Evolutionary conservation across 2,797 vertebrate species (phyloP).

Genomic region (Betta splendens): DNA sequence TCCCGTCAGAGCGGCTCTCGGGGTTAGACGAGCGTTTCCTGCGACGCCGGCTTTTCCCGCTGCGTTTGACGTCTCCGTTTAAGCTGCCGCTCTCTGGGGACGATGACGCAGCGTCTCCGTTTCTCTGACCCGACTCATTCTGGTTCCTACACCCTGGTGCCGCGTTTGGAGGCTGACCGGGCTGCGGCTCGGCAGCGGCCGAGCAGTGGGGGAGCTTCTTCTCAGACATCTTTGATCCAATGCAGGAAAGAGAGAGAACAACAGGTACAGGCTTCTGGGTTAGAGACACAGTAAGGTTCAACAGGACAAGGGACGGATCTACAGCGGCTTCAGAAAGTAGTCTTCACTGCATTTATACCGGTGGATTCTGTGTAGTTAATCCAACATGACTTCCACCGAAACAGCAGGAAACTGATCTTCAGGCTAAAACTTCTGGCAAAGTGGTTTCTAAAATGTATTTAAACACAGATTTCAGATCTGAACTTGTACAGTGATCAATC

Average conservation of each 20-base stretch:
- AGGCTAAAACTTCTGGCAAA: too few species aligned
- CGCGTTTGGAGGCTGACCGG: conserved; percentile 40
- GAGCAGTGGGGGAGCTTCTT: conserved; percentile 64
- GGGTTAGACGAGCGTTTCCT: conserved; percentile 66
- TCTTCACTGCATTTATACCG: neutral
- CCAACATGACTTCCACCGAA: too few species aligned
- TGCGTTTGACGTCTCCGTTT: conserved; percentile 70
- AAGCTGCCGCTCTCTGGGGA: conserved; percentile 73
- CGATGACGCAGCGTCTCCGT: conserved; percentile 62
- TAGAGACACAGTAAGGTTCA: conserved; percentile 53
- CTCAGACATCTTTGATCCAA: conserved; percentile 76
- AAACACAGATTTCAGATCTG: too few species aligned
- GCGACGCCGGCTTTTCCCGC: conserved; percentile 69
- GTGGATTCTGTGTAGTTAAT: too few species aligned
- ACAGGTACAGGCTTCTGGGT: conserved; percentile 75
- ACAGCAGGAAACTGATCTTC: too few species aligned
- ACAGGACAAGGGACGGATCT: conserved; percentile 51
- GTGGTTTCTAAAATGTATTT: too few species aligned
- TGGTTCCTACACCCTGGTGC: conserved; percentile 38
- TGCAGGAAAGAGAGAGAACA: conserved; percentile 54
- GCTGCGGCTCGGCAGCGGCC: conserved; percentile 53
- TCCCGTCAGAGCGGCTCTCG: conserved; percentile 39
- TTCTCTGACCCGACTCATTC: conserved; percentile 50
- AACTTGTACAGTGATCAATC: too few species aligned
- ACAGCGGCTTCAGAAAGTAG: neutral